Percentiles rank a stretch among this genome's conserved stretches.
phyloP scores from a whole-genome alignment of 2,113 vertebrate species.

The Struthio camelus region DNA sequence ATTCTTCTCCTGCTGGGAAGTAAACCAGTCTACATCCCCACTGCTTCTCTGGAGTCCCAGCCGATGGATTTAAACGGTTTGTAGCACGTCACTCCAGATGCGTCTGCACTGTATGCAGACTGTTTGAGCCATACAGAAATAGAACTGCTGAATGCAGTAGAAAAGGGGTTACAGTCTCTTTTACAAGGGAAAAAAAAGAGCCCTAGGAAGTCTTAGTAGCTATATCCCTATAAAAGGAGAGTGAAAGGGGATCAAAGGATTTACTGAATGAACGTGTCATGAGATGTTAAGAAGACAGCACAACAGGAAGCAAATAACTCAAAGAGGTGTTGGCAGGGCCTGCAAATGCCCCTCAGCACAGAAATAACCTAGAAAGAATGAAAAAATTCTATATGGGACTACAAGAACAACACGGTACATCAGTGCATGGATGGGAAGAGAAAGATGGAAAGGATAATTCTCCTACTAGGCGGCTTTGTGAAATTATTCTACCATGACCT shows the following conservation, averaged over 20 bases:
- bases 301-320: conserved; percentile 6
- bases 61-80: not conserved
- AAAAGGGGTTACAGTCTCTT: not conserved
- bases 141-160: not conserved
- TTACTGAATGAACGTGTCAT: not conserved
- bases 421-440: not conserved
- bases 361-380: not conserved
- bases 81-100: rapidly evolving
- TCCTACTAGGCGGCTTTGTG: not conserved
- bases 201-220: not conserved
- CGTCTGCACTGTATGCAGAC: rapidly evolving
- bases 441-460: not conserved
- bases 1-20: not conserved
- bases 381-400: not conserved
- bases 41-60: not conserved
- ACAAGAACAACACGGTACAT: not conserved
- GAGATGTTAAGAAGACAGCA: not conserved
- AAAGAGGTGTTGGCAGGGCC: not conserved
- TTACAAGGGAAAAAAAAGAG: not conserved
- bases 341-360: not conserved
- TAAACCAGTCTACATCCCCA: not conserved
- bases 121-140: not conserved
- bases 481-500: not conserved
- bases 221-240: not conserved
- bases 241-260: conserved; percentile 1